Evolutionary conservation across 2,797 vertebrate species (phyloP), one percentile per base, ranked within the genome.

Genomic region (Coregonus sp.): DNA sequence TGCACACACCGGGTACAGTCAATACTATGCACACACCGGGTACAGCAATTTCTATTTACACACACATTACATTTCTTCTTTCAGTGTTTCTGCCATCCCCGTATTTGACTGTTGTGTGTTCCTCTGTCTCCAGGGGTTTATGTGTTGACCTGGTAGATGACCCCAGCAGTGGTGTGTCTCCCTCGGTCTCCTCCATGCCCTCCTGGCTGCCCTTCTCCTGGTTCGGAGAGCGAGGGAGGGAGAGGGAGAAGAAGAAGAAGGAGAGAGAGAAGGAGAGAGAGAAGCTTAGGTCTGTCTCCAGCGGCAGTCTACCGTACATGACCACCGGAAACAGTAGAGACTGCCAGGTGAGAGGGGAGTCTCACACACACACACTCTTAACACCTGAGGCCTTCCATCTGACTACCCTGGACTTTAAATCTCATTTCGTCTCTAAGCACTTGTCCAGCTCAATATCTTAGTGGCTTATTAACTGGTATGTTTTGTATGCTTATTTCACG

Each of bases 171-270:
- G 93, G 92, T 65, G 85, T 94, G 0, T 96, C 95, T 0, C 94
- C 93, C 82, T 97, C 96, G 0, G 77, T 96, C 78, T 94, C 94
- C 61, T 96, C 96, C 56, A 93, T 95, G 83, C 96, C 96, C 56
- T 96, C 96, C 33, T 98, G 97, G 80, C 93, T 98, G 91, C 96
- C 95, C 61, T 97, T 98, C 77, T 94, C 95, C 85, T 97, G 96
- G 96, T 97, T 97, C 73, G 95, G 95, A 52, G 96, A 97, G 82
- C 92, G 92, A 82, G 95, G 95, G 73, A 92, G 95, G 74, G 94
- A 94, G 79, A 90, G 91, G 79, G 93, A 93, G 73, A 86, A 76
- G 31, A 33, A 33, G 31, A 3, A 33, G 31, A 92, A 94, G 74
- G 94, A 94, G 31, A 33, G 25, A 25, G 25, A 33, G 75, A 95